A percentile compares a stretch with the other conserved stretches of the same genome.
Evolutionary conservation across 2,888 invertebrate genomes (phyloP).

Genomic region (Athrips mouffetella): DNA sequence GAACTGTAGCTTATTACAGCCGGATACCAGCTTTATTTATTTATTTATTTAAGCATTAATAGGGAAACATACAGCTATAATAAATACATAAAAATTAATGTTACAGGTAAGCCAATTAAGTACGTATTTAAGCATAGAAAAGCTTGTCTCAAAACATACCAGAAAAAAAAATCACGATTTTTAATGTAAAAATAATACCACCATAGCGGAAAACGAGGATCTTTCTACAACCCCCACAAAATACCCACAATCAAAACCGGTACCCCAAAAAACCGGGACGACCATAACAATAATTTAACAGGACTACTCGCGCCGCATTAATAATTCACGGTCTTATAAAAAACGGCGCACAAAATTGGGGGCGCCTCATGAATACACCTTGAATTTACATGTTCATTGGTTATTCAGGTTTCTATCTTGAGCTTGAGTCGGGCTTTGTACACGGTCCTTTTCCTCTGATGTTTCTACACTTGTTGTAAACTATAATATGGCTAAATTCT

Average conservation of each 20-base stretch:
- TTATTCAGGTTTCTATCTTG: constrained; percentile 42
- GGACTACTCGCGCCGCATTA: constrained; percentile 50
- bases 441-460: neutral
- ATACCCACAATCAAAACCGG: constrained; percentile 15
- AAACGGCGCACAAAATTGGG: constrained; percentile 51
- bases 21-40: too few relatives aligned
- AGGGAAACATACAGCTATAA: too few relatives aligned
- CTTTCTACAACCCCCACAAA: constrained; percentile 1
- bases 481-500: too few relatives aligned
- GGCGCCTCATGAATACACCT: constrained; percentile 43
- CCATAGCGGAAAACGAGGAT: neutral
- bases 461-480: too few relatives aligned
- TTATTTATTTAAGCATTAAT: too few relatives aligned
- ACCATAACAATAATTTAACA: constrained; percentile 61
- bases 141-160: too few relatives aligned
- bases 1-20: too few relatives aligned
- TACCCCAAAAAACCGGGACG: constrained; percentile 28
- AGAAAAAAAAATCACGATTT: too few relatives aligned
- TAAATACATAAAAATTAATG: neutral
- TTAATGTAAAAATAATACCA: too few relatives aligned
- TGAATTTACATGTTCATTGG: constrained; percentile 65
- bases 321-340: constrained; percentile 66
- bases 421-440: neutral
- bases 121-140: too few relatives aligned
- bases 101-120: too few relatives aligned